Conservation (phyloP, 2,888 invertebrate species). For the Thecophora atra region DNA sequence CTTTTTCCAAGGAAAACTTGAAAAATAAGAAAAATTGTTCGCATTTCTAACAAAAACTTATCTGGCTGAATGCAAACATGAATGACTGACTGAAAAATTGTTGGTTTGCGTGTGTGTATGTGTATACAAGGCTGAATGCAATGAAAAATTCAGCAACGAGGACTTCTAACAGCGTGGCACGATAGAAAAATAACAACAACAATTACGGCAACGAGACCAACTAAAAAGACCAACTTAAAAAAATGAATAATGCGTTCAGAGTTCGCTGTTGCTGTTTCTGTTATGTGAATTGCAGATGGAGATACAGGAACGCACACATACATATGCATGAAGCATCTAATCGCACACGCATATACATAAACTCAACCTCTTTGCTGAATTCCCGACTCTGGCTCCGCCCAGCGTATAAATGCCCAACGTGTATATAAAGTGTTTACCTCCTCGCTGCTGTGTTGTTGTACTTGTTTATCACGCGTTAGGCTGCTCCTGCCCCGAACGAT, state of each 20-base stretch:
- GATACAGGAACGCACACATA: slow-evolving; percentile 1
- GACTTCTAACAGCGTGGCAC: slow-evolving; percentile 7
- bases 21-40: slow-evolving; percentile 53
- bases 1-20: slow-evolving; percentile 15
- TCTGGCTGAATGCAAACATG: slow-evolving; percentile 39
- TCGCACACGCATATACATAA: slow-evolving; percentile 31
- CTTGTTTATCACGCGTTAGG: slow-evolving; percentile 48
- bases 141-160: slow-evolving; percentile 20
- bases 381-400: slow-evolving; percentile 33
- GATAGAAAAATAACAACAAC: slow-evolving; percentile 29
- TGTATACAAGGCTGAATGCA: background rate
- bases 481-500: slow-evolving; percentile 10
- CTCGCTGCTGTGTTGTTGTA: slow-evolving; percentile 31
- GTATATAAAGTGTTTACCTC: slow-evolving; percentile 5
- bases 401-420: slow-evolving; percentile 28
- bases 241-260: slow-evolving; percentile 37
- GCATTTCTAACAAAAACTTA: slow-evolving; percentile 60
- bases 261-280: background rate
- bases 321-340: slow-evolving; percentile 38
- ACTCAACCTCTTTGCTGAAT: slow-evolving; percentile 28
- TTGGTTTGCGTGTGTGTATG: slow-evolving; percentile 12
- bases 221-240: slow-evolving; percentile 22
- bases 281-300: slow-evolving; percentile 10
- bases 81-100: slow-evolving; percentile 7
- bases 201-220: background rate